Evolutionary conservation across 2,797 vertebrate species (phyloP).

Genomic region (Alectoris magna): DNA sequence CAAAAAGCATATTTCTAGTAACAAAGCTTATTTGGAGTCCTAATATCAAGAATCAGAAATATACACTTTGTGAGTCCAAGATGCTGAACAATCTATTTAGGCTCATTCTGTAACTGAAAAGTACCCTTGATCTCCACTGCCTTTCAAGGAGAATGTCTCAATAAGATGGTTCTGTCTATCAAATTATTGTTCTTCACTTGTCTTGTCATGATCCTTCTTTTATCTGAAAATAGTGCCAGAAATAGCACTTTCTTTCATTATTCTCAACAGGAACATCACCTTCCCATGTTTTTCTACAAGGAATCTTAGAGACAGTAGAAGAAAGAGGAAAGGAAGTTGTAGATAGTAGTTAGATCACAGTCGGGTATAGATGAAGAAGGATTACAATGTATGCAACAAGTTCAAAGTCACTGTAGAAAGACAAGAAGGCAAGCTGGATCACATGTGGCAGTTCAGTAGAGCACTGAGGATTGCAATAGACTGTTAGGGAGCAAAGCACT

Average conservation of each 20-base stretch:
- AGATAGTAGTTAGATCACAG: neutral
- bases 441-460: neutral
- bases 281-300: neutral
- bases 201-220: neutral
- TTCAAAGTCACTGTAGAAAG: neutral
- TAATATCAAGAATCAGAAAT: neutral
- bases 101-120: neutral
- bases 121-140: neutral
- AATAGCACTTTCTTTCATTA: neutral
- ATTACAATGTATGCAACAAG: neutral
- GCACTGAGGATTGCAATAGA: neutral
- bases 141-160: neutral
- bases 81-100: neutral
- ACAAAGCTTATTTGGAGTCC: neutral
- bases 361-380: neutral
- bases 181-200: neutral
- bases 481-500: neutral
- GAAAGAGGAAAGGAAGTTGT: neutral
- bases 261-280: neutral
- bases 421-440: neutral
- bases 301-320: neutral
- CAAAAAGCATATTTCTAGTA: neutral
- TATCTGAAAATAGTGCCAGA: neutral
- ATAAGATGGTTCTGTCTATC: neutral
- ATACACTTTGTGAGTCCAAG: neutral